phyloP scores from a whole-genome alignment of 2,113 vertebrate genomes.

The Cyprinodon variegatus region DNA sequence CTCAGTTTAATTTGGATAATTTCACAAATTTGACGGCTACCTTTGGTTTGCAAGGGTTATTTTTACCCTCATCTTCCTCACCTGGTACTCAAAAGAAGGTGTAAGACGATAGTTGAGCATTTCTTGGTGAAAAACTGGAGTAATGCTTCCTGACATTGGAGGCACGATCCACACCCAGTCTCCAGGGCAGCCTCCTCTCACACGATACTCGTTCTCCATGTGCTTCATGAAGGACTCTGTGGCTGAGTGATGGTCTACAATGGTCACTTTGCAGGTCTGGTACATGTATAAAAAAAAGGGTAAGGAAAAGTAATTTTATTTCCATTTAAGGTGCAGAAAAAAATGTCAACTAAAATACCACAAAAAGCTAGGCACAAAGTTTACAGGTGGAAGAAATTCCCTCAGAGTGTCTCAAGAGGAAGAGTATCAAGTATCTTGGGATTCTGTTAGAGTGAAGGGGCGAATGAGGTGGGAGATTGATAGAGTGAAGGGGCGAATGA shows the following conservation, averaged over 20 bases:
- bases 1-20: conserved; percentile 65
- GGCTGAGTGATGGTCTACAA: conserved; percentile 97
- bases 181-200: conserved; percentile 92
- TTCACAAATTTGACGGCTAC: background rate
- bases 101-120: conserved; percentile 98
- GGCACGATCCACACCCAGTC: conserved; percentile 99
- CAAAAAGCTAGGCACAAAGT: background rate
- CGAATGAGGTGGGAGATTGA: too few relatives aligned
- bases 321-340: background rate
- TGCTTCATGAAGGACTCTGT: conserved; percentile 99
- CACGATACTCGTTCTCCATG: conserved; percentile 96
- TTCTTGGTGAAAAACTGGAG: conserved; percentile 97
- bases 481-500: too few relatives aligned
- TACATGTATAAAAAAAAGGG: background rate
- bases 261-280: conserved; percentile 95
- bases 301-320: background rate
- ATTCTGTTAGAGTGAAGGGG: too few relatives aligned
- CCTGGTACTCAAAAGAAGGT: conserved; percentile 98
- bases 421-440: background rate
- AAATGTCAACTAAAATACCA: background rate
- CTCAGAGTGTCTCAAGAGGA: background rate
- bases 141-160: conserved; percentile 97
- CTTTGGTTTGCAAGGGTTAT: background rate
- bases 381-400: background rate
- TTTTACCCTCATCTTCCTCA: conserved; percentile 49